Percentiles rank a stretch among this genome's conserved stretches.
Evolutionary conservation across 2,888 invertebrate species (phyloP).

Genomic region (Acanthosepion pharaonis): DNA sequence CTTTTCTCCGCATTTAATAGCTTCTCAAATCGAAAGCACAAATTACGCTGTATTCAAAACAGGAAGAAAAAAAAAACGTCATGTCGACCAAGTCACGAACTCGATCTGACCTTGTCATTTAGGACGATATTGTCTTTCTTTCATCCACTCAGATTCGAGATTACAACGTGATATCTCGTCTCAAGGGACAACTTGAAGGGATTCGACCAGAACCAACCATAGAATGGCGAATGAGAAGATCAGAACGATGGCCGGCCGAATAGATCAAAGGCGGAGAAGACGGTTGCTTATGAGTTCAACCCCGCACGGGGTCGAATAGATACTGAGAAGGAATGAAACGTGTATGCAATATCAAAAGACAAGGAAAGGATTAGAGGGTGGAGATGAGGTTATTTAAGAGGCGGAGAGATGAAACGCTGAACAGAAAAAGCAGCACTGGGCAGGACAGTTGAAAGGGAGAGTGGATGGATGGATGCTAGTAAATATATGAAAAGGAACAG

Average conservation of each 20-base stretch:
- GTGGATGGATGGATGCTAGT: background rate
- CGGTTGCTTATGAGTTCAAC: background rate
- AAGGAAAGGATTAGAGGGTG: background rate
- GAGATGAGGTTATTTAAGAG: background rate
- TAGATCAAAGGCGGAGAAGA: background rate
- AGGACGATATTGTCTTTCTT: background rate
- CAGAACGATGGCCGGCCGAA: background rate
- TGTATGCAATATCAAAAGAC: background rate
- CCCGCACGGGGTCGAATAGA: background rate
- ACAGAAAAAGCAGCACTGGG: background rate
- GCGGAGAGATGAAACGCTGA: background rate
- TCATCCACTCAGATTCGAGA: background rate
- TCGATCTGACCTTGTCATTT: background rate
- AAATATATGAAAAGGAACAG: background rate
- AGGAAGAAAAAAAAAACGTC: background rate
- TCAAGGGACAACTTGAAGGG: conserved; percentile 21
- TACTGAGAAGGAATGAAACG: background rate
- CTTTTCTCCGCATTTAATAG: background rate
- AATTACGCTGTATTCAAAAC: background rate
- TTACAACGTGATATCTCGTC: conserved; percentile 20
- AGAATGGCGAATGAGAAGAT: background rate
- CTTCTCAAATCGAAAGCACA: background rate
- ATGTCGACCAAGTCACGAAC: background rate
- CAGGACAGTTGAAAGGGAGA: background rate
- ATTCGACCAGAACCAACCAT: conserved; percentile 6